Percentiles rank a stretch among this genome's conserved stretches.
phyloP scores from a whole-genome alignment of 1,140 invertebrate species.

The Gryllus bimaculatus region DNA sequence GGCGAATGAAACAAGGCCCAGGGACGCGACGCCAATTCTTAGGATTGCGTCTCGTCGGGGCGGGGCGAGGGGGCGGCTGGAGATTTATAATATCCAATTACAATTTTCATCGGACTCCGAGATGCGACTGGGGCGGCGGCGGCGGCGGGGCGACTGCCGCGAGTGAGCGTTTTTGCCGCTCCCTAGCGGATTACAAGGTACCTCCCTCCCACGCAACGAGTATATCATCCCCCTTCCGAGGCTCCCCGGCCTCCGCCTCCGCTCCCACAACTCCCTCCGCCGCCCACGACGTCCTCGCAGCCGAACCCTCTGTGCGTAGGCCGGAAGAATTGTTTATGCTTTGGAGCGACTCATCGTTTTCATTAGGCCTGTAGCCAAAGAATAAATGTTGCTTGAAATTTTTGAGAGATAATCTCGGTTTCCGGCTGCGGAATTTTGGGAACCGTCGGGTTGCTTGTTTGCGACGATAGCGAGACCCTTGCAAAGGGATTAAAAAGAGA shows the following conservation, averaged over 20 bases:
- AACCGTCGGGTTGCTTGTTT: not conserved
- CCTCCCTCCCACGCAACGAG: not conserved
- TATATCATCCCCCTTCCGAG: not conserved
- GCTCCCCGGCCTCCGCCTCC: not conserved
- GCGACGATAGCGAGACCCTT: not conserved
- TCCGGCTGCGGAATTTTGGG: not conserved
- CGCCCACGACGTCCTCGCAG: not conserved
- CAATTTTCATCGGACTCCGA: not conserved
- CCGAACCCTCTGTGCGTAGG: not conserved
- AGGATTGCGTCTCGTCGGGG: not conserved
- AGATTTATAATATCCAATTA: slow-evolving; percentile 6
- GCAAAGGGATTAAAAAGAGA: not conserved
- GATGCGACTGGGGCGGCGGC: not conserved
- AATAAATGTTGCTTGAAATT: slow-evolving; percentile 6
- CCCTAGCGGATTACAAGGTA: not conserved
- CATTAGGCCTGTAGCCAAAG: not conserved
- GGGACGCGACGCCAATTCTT: not conserved
- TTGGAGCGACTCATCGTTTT: not conserved
- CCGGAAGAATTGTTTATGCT: not conserved
- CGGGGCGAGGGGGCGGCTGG: too few relatives aligned
- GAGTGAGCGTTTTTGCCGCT: not conserved
- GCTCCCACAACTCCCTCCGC: not conserved
- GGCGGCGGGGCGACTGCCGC: not conserved
- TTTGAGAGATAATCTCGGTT: slow-evolving; percentile 1
- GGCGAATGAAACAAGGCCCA: not conserved